Base-by-base conservation (phyloP, 2,888 invertebrate genomes). In the Chirona hameri region DNA sequence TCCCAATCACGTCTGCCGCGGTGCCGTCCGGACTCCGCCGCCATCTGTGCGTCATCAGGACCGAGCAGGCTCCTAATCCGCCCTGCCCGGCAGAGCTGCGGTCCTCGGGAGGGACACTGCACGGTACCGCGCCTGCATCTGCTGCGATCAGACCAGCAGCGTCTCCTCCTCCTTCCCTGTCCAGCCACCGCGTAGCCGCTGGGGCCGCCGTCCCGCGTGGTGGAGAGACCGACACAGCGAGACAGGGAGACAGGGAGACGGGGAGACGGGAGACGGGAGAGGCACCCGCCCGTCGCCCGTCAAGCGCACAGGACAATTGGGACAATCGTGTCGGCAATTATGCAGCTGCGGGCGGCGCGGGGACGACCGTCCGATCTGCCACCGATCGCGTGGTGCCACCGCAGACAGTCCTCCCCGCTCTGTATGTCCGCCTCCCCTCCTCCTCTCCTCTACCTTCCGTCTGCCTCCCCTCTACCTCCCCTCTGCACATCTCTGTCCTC, bases 311-410 rank as follows among this genome's bases (percentile, higher is more conserved):
- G 72, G 18, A 72, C 72, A 72, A 72, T 72, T 72, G 72, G 72
- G 29, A 72, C 72, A 39, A 39, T 39, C 72, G 72, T 72, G 29
- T 72, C 9, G 39, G 31, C 39, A 72, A 72, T 72, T 72, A 72
- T 39, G 72, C 72, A 72, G 72, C 72, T 72, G 72, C 72, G 31
- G 31, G 18, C n/a, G 29, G 69, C 24, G 72, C 39, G 72, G 31
- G 29, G 52, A 52, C 52, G 39, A 31, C 39, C 69, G 29, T 4
- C 24, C 5, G 39, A 18, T 31, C 21, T 9, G 69, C 29, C 12
- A 3, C 27, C 27, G 72, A 60, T 9, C 31, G 31, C 29, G 14
- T 31, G 72, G n/a, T 0, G 69, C 72, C 39, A 39, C 69, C 69
- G 21, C 72, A 29, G 69, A 29, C 72, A 39, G 72, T 1, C 69